Evolutionary conservation across 2,888 invertebrate species (phyloP).

Genomic region (Caenorhabditis angaria): DNA sequence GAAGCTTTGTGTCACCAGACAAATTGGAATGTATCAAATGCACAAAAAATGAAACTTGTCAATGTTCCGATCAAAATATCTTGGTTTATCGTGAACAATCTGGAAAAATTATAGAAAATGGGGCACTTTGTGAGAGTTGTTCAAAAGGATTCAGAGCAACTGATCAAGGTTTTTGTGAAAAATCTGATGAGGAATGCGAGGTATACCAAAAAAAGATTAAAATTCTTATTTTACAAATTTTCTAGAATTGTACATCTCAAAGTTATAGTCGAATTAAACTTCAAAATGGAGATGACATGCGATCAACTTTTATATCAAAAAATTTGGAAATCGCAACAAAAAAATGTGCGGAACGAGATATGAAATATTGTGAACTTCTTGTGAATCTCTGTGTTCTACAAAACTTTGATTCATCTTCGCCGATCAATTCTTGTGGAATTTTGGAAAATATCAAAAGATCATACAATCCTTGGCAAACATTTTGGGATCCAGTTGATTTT

Average conservation of each 20-base stretch:
- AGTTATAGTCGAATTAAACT: slow-evolving; percentile 19
- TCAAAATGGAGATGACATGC: slow-evolving; percentile 32
- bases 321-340: slow-evolving; percentile 8
- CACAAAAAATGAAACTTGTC: slow-evolving; percentile 22
- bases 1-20: slow-evolving; percentile 19
- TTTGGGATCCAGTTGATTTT: slow-evolving; percentile 55
- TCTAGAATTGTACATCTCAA: slow-evolving; percentile 25
- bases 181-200: slow-evolving; percentile 8
- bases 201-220: background rate
- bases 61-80: slow-evolving; percentile 13
- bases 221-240: background rate
- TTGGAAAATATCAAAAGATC: slow-evolving; percentile 28
- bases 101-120: slow-evolving; percentile 13
- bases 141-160: slow-evolving; percentile 1
- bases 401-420: slow-evolving; percentile 72
- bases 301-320: slow-evolving; percentile 24
- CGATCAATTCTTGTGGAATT: slow-evolving; percentile 42
- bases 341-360: slow-evolving; percentile 18
- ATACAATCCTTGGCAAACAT: slow-evolving; percentile 42
- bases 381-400: slow-evolving; percentile 79
- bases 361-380: slow-evolving; percentile 28
- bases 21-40: slow-evolving; percentile 23
- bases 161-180: slow-evolving; percentile 11
- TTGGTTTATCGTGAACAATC: slow-evolving; percentile 17
- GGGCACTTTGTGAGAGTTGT: slow-evolving; percentile 26